Evolutionary conservation across 30 jellyfish, hydroid and myxozoan genomes (phyloP).

Genomic region (Calvadosia cruxmelitensis): DNA sequence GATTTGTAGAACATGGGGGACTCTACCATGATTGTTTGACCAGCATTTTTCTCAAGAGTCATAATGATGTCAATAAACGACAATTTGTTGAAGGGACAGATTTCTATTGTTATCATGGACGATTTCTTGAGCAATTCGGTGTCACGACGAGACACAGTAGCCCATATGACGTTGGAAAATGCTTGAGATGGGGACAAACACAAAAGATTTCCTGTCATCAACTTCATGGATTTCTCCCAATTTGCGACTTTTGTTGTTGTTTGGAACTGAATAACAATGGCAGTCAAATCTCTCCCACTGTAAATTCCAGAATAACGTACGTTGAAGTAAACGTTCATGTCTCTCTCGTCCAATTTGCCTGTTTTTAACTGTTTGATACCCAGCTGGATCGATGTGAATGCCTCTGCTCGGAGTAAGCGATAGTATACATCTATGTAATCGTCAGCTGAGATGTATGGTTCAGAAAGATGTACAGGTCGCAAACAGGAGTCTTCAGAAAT

Average conservation of each 20-base stretch:
- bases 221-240: constrained; percentile 31
- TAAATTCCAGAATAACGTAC: constrained; percentile 25
- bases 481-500: no score
- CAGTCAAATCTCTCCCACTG: neutral
- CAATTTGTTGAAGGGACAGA: constrained; percentile 10
- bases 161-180: constrained; percentile 31
- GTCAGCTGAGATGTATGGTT: constrained; percentile 15
- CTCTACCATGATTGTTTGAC: constrained; percentile 40
- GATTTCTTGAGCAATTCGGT: constrained; percentile 8
- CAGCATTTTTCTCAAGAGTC: neutral
- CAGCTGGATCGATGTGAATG: constrained; percentile 9
- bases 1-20: constrained; percentile 57
- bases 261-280: constrained; percentile 28
- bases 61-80: constrained; percentile 23
- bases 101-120: constrained; percentile 20
- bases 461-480: constrained; percentile 16
- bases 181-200: constrained; percentile 30
- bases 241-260: constrained; percentile 10
- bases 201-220: constrained; percentile 51
- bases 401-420: constrained; percentile 41
- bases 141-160: constrained; percentile 44
- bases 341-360: constrained; percentile 26
- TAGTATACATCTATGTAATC: constrained; percentile 40
- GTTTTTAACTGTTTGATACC: constrained; percentile 12
- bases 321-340: constrained; percentile 34